Base-by-base conservation (phyloP, 1,140 invertebrate genomes). In the Lethrus apterus region DNA sequence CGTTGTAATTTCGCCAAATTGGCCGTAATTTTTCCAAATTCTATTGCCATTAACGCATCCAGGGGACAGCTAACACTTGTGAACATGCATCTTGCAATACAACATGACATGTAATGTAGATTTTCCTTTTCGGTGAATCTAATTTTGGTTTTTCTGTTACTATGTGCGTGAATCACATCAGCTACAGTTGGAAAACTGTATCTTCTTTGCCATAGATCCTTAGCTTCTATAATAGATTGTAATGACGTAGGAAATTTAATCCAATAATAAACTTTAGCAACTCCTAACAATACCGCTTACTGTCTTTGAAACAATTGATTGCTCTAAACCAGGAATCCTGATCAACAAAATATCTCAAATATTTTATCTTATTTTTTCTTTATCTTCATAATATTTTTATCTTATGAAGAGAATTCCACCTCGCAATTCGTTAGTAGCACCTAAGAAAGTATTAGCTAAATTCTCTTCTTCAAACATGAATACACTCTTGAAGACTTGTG, bases 11-110 rank as follows among this genome's bases (percentile, higher is more conserved):
- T 45, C 11, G 40, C 23, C 2, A 34, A 33, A 46, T 46, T 29
- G 54, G 45, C 44, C 44, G 54, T 17, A 55, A 7, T 13, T 48
- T 14, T 32, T 47, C 48, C 51, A 51, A 20, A 50, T 50, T 50
- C 38, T 45, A 21, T 2, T 20, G 23, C 48, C 41, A 48, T 51
- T 32, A 13, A 18, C 31, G 19, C 11, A 47, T 30, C 48, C 44
- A 15, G 52, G n/a, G n/a, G 52, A 40, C 52, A 47, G 13, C 26
- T 29, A 9, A 29, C 26, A 29, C 26, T 29, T n/a, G 26, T 29
- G 26, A 29, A 29, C 2, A 29, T 29, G 10, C 13, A 9, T 4
- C 26, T 29, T 29, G 26, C 26, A 29, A n/a, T 11, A 29, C 26
- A 29, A 29, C 9, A n/a, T 9, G 26, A 29, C 26, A 29, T 29